Evolutionary conservation across 2,113 vertebrate genomes (phyloP).

Genomic region (Carassius carassius): DNA sequence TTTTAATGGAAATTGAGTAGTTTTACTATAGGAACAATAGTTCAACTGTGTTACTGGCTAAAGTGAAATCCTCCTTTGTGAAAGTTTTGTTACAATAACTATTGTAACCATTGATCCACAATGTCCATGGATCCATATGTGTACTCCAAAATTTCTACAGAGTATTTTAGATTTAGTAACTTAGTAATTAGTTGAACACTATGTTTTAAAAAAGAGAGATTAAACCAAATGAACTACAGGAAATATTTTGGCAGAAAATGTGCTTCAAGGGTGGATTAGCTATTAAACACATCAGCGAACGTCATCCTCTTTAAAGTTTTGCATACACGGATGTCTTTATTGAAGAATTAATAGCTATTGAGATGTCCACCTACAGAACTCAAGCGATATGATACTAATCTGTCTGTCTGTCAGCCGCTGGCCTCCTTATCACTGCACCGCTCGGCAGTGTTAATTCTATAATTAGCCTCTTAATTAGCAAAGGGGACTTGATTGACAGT

Average conservation of each 20-base stretch:
- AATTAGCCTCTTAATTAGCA: conserved; percentile 67
- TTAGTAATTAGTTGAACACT: no score
- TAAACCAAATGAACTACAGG: not conserved
- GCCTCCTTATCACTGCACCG: conserved; percentile 58
- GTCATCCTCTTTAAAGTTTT: not conserved
- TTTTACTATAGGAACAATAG: not conserved
- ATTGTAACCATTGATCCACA: no score
- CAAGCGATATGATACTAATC: conserved; percentile 50
- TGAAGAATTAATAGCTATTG: conserved; percentile 52
- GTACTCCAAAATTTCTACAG: no score
- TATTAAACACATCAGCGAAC: not conserved
- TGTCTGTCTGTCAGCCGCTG: conserved; percentile 58
- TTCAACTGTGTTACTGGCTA: not conserved
- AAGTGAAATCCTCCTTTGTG: not conserved
- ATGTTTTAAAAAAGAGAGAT: no score
- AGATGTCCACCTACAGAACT: conserved; percentile 55
- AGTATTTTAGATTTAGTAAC: no score
- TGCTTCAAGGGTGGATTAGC: not conserved
- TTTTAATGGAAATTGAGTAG: not conserved
- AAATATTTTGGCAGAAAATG: not conserved
- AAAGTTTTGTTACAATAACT: not conserved
- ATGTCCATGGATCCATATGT: no score
- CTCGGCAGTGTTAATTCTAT: conserved; percentile 60
- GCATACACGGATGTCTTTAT: conserved; percentile 28
- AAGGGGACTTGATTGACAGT: conserved; percentile 63